Evolutionary conservation across 92 coral and sea anemone species (phyloP).

Genomic region (Palythoa grandis): DNA sequence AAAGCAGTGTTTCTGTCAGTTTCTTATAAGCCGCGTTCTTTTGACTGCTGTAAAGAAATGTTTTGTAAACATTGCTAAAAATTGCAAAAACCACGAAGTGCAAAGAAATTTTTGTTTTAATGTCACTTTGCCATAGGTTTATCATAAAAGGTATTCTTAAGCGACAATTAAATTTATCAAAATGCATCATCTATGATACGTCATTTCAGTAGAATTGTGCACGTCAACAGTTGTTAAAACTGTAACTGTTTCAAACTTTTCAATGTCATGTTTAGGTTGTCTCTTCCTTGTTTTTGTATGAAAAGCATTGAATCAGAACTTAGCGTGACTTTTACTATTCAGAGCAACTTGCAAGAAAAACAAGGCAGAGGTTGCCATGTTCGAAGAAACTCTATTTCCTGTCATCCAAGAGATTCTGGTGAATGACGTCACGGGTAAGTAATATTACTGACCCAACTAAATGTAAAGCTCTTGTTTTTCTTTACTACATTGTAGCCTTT

Average conservation of each 20-base stretch:
- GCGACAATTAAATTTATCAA: too few relatives aligned
- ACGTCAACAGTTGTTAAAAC: background rate
- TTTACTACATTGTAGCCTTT: background rate
- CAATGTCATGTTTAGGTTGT: background rate
- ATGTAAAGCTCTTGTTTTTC: background rate
- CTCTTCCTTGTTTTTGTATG: background rate
- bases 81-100: too few relatives aligned
- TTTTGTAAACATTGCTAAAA: too few relatives aligned
- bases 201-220: background rate
- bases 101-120: too few relatives aligned
- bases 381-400: slow-evolving; percentile 88
- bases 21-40: too few relatives aligned
- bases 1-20: too few relatives aligned
- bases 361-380: slow-evolving; percentile 67
- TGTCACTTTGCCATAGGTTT: too few relatives aligned
- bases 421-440: slow-evolving; percentile 77
- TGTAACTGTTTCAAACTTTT: background rate
- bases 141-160: too few relatives aligned
- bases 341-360: slow-evolving; percentile 80
- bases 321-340: background rate
- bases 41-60: too few relatives aligned
- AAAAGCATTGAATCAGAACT: too few relatives aligned
- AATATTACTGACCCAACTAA: background rate
- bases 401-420: slow-evolving; percentile 86
- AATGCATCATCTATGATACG: background rate